These are phyloP conservation scores for Lomographa bimaculata DNA, from an alignment of 2,888 invertebrate genomes.

Conservation along the genomic window DNA sequence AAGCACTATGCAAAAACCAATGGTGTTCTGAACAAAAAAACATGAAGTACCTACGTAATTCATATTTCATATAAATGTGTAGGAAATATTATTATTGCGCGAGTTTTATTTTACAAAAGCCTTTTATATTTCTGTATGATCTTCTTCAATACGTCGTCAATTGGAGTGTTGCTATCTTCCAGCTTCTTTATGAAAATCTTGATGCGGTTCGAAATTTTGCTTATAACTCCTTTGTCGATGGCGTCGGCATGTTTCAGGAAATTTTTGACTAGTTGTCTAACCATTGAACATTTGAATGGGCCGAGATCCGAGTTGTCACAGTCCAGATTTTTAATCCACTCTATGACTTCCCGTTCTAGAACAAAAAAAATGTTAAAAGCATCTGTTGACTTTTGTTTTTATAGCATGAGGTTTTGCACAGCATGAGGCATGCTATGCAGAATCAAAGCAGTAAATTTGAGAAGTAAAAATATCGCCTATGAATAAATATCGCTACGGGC, in stretches of 20 bases:
- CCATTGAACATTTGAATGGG: constrained; percentile 8
- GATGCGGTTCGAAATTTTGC: constrained; percentile 3
- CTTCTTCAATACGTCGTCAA: constrained; percentile 3
- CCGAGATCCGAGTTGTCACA: constrained; percentile 4
- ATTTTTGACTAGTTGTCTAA: constrained; percentile 2
- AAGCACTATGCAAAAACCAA: too few relatives aligned
- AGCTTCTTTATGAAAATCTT: constrained; percentile 2
- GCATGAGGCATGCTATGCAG: too few relatives aligned
- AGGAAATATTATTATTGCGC: too few relatives aligned
- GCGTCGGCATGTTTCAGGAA: background rate
- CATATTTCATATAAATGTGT: too few relatives aligned
- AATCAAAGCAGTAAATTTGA: too few relatives aligned
- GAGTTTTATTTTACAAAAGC: constrained; percentile 7
- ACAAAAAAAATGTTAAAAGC: constrained; percentile 4
- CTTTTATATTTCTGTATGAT: constrained; percentile 11
- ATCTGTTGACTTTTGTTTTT: too few relatives aligned
- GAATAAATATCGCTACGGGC: too few relatives aligned
- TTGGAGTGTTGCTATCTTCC: background rate
- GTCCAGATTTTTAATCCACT: constrained; percentile 11
- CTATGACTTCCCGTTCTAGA: constrained; percentile 15
- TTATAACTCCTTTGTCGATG: background rate
- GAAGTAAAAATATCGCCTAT: too few relatives aligned
- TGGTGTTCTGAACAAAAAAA: too few relatives aligned
- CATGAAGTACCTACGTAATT: too few relatives aligned
- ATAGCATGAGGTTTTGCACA: too few relatives aligned